Evolutionary conservation across 2,888 invertebrate genomes (phyloP), one percentile per base, ranked within the genome.

Genomic region (Gryllus longicercus): DNA sequence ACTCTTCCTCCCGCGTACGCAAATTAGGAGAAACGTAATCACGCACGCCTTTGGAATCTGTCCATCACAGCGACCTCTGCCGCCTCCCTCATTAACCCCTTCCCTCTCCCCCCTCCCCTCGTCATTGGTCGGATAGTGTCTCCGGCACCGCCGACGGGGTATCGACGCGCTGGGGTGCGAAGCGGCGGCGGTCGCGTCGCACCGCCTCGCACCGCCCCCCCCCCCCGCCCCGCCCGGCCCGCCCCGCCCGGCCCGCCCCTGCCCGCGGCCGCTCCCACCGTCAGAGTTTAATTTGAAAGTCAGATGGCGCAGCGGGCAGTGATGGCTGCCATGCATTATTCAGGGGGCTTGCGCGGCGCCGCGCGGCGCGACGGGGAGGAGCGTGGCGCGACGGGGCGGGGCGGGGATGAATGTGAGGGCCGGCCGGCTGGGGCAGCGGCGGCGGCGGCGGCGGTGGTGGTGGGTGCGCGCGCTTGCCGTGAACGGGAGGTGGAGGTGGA

Each of bases 261-360:
- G 12, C 63, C 63, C 14, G 12, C 63, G 14, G 16, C 63, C 63
- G 63, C n/a, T 38, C 38, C 38, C 63, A n/a, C 63, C 63, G 63
- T 18, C 63, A 63, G 63, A 63, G 63, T 63, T 63, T 63, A 63
- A 63, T 63, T 63, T 63, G 63, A 16, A 63, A 63, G 63, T 63
- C 63, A 63, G 63, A 63, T 63, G 63, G 63, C 63, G 63, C 63
- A 63, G 63, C n/a, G 63, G 63, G 63, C 63, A 63, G 16, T 63
- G 63, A 63, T 63, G 63, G 63, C 63, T 63, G 63, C 63, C 63
- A 63, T 63, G 63, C 63, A 63, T 63, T 63, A 63, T 63, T 63
- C 63, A 63, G 63, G 63, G 63, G 63, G 16, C 16, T 16, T 4
- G 16, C 16, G 16, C 16, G 16, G 63, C 16, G 63, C 63, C 63